phyloP scores from a whole-genome alignment of 2,113 vertebrate genomes.

The Halichoeres trimaculatus region DNA sequence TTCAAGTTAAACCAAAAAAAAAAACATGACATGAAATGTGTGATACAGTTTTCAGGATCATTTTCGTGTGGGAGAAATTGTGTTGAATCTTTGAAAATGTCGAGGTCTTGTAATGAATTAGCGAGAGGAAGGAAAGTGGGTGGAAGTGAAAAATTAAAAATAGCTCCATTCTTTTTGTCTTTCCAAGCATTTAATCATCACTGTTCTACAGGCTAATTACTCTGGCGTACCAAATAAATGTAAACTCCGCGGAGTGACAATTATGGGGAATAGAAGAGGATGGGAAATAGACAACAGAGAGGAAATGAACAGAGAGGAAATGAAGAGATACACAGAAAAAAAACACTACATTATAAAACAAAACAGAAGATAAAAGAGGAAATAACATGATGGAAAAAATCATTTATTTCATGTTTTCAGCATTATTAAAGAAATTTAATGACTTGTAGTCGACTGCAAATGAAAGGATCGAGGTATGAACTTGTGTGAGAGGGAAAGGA shows the following conservation, averaged over 20 bases:
- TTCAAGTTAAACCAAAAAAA: neutral
- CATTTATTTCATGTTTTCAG: neutral
- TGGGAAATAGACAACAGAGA: neutral
- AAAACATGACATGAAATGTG: neutral
- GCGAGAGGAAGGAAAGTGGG: neutral
- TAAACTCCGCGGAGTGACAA: neutral
- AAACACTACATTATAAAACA: neutral
- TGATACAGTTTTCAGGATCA: too few species aligned
- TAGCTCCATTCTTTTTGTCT: neutral
- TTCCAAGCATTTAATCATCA: constrained; percentile 1
- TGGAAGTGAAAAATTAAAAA: neutral
- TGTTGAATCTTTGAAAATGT: neutral
- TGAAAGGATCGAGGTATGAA: too few species aligned
- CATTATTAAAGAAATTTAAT: neutral
- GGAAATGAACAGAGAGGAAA: neutral
- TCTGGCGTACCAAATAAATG: neutral
- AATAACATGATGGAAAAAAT: neutral
- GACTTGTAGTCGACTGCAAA: neutral
- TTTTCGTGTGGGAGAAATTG: too few species aligned
- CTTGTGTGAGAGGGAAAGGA: neutral
- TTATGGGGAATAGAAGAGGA: neutral
- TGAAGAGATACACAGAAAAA: neutral
- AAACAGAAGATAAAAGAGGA: neutral
- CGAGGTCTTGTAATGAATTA: neutral
- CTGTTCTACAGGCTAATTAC: neutral